Base-by-base conservation (phyloP, 2,113 vertebrate genomes). In the Scomber japonicus region DNA sequence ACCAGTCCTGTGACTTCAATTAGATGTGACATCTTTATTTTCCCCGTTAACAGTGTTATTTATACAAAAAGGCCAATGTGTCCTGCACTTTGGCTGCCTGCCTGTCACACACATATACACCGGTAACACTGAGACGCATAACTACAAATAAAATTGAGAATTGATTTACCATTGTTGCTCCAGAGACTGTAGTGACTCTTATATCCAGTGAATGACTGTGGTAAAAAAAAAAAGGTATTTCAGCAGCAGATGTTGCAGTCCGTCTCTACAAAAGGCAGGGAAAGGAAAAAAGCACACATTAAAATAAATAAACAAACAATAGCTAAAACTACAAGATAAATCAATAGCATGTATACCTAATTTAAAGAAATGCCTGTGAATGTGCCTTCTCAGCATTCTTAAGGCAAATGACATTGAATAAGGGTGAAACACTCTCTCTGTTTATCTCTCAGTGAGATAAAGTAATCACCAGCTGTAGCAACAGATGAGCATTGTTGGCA, bases 101-200 rank as follows among this genome's bases (percentile, higher is more conserved):
- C 9, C 15, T 14, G 44, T 17, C 16, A 4, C n/a, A 24, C 9
- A 56, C 14, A 63, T 27, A 24, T 0, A 61, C 17, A 61, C 8
- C 48, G 14, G 24, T 0, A 0, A 63, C 6, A 21, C 14, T 11
- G 8, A 13, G n/a, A 70, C 11, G 2, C 9, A n/a, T 1, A 15
- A 12, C 4, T 44, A 31, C 1, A 17, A 14, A 71, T 7, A 2
- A 48, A 35, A 15, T 1, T 4, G 8, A 72, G 14, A 51, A 0
- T 19, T 11, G n/a, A 71, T 44, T 44, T 1, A 93, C 92, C 92
- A 93, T 93, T 73, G 31, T 71, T 51, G 59, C 17, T 78, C 5
- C 46, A 2, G 48, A 83, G 30, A 48, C 31, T 3, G 71, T 64
- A 66, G 48, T 11, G 24, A 67, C 76, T 60, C 53, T 50, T 71